These are phyloP conservation scores for Lycophotia porphyrea DNA, from an alignment of 2,888 invertebrate genomes.

Conservation along the genomic window DNA sequence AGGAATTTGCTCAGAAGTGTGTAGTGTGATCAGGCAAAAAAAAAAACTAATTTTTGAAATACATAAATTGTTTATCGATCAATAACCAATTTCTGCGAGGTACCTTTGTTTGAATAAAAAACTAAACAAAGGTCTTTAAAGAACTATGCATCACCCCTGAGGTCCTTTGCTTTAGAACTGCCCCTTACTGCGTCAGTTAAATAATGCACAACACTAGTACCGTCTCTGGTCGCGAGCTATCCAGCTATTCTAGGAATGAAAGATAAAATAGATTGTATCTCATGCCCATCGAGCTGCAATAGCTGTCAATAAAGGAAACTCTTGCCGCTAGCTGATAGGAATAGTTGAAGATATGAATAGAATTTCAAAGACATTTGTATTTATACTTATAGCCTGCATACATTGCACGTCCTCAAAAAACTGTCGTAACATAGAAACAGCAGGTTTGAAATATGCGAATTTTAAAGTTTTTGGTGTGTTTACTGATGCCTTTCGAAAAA, in stretches of 20 bases:
- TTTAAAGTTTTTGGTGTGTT: too few relatives aligned
- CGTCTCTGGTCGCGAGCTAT: slow-evolving; percentile 6
- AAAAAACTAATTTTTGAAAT: too few relatives aligned
- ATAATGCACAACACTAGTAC: background rate
- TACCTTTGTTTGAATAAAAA: background rate
- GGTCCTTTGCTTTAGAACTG: background rate
- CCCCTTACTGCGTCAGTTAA: background rate
- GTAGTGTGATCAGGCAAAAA: background rate
- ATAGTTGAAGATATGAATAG: slow-evolving; percentile 21
- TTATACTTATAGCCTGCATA: background rate
- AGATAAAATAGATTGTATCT: slow-evolving; percentile 52
- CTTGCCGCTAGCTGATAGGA: slow-evolving; percentile 11
- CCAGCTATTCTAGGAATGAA: slow-evolving; percentile 7
- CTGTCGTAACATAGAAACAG: too few relatives aligned
- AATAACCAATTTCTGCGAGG: background rate
- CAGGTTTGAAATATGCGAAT: background rate
- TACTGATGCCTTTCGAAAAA: too few relatives aligned
- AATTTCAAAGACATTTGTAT: background rate
- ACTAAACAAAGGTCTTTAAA: background rate
- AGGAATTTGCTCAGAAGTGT: background rate
- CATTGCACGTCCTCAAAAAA: background rate
- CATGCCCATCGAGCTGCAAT: slow-evolving; percentile 16
- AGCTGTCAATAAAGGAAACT: slow-evolving; percentile 52
- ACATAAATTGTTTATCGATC: too few relatives aligned
- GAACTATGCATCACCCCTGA: background rate